phyloP scores from a whole-genome alignment of 2,113 vertebrate species.

The Mustelus asterias region DNA sequence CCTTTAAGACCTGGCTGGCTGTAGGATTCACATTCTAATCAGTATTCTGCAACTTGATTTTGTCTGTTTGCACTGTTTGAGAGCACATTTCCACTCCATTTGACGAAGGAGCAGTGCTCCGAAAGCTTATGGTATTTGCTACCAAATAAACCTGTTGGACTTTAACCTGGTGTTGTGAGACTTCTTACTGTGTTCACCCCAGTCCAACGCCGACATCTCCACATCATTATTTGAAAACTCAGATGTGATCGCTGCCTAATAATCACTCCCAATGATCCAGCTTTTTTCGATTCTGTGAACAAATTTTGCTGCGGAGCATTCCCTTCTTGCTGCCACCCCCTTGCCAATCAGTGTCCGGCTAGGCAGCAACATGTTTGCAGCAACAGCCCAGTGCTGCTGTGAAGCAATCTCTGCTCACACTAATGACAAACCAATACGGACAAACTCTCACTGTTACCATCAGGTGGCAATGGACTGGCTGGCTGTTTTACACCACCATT shows the following conservation, averaged over 20 bases:
- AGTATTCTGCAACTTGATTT: too few relatives aligned
- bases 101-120: too few relatives aligned
- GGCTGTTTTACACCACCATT: background rate
- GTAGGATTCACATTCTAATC: too few relatives aligned
- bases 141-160: too few relatives aligned
- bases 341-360: background rate
- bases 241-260: background rate
- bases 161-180: too few relatives aligned
- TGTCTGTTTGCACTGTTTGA: too few relatives aligned
- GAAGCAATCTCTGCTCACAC: background rate
- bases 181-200: too few relatives aligned
- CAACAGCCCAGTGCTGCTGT: background rate
- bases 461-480: background rate
- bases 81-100: too few relatives aligned
- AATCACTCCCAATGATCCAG: background rate
- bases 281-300: background rate
- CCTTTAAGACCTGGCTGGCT: too few relatives aligned
- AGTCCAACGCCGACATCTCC: too few relatives aligned
- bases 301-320: background rate
- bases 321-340: background rate
- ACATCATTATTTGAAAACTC: background rate
- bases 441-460: background rate
- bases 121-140: too few relatives aligned
- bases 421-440: background rate
- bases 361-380: background rate